A percentile compares a stretch with the other conserved stretches of the same genome.
phyloP scores from a whole-genome alignment of 2,113 vertebrate genomes.

The Oxyruncus cristatus region DNA sequence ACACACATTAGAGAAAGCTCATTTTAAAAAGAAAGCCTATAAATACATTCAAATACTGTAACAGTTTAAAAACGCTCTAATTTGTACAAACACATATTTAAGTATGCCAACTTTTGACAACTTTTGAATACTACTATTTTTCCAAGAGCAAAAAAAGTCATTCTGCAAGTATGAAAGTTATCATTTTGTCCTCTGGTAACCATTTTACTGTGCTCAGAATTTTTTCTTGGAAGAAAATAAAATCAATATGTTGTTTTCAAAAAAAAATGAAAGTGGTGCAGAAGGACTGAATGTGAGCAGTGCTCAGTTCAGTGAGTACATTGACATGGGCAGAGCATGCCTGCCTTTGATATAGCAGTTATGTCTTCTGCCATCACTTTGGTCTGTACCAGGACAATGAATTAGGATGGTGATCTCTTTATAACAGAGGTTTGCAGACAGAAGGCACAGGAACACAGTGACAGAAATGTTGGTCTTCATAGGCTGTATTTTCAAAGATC shows the following conservation, averaged over 20 bases:
- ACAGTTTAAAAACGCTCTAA: neutral
- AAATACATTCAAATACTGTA: neutral
- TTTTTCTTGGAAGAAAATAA: slow-evolving; percentile 14
- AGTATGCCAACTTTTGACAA: neutral
- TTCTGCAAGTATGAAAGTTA: neutral
- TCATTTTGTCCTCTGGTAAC: neutral
- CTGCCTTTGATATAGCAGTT: slow-evolving; percentile 21
- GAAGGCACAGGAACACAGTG: neutral
- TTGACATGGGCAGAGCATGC: neutral
- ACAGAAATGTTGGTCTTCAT: neutral
- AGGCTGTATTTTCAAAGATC: neutral
- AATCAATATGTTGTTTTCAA: neutral
- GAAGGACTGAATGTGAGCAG: neutral
- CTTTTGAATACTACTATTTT: neutral
- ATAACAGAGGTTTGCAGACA: neutral
- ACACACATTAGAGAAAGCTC: neutral
- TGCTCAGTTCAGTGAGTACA: slow-evolving; percentile 5
- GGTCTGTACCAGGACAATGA: neutral
- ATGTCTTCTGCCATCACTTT: neutral
- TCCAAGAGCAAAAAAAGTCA: neutral
- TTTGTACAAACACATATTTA: neutral
- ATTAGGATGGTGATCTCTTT: neutral
- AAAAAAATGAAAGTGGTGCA: neutral
- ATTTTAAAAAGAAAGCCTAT: neutral
- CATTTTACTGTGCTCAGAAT: neutral